These are phyloP conservation scores for Potorous gilbertii DNA, from an alignment of 2,797 vertebrate genomes.

Conservation along the genomic window DNA sequence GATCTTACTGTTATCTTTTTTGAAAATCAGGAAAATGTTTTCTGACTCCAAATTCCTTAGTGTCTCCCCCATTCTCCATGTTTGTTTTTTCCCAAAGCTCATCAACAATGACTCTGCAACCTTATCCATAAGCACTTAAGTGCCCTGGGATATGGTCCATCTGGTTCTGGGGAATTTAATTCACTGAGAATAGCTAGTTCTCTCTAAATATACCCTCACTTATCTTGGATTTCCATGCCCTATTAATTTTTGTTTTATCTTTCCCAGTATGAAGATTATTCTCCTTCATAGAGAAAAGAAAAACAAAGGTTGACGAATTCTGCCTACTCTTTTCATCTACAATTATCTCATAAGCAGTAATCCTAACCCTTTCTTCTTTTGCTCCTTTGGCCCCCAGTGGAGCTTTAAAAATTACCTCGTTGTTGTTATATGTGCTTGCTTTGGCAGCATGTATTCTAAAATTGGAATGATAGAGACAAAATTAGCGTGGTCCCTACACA, in stretches of 20 bases:
- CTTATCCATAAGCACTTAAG: not conserved
- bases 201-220: not conserved
- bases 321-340: not conserved
- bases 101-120: not conserved
- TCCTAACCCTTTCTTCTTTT: not conserved
- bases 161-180: not conserved
- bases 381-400: not conserved
- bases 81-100: not conserved
- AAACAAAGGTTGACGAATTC: not conserved
- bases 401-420: not conserved
- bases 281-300: not conserved
- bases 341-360: not conserved
- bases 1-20: not conserved
- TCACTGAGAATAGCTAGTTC: not conserved
- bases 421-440: not conserved
- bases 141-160: not conserved
- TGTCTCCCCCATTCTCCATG: not conserved
- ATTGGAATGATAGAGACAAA: not conserved
- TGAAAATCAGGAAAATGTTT: not conserved
- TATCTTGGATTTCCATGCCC: not conserved
- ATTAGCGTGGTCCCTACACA: not conserved
- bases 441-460: not conserved
- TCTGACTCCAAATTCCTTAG: not conserved
- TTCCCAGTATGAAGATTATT: not conserved
- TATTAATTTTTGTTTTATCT: not conserved